Evolutionary conservation across 2,888 invertebrate species (phyloP).

Genomic region (Halictus ligatus): DNA sequence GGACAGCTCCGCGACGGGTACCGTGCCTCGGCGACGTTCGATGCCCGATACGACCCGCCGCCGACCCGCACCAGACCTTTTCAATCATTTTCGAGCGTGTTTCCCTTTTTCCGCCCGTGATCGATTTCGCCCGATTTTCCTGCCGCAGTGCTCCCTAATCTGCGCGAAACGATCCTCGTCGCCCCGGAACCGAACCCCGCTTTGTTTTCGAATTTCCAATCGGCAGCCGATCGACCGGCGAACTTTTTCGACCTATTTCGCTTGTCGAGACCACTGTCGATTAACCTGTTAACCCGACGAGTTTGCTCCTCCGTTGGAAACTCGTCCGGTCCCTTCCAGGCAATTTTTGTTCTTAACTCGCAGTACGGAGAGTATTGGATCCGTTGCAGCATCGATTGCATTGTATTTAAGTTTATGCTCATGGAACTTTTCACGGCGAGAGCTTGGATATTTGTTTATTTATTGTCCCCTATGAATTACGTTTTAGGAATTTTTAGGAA

Average conservation of each 20-base stretch:
- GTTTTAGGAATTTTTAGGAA: no score
- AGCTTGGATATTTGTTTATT: no score
- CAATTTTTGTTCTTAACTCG: no score
- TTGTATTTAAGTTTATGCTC: no score
- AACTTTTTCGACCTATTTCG: neutral
- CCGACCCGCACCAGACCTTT: neutral
- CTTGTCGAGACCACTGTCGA: neutral
- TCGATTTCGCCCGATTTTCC: conserved; percentile 58
- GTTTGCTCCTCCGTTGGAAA: neutral
- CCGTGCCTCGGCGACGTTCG: conserved; percentile 17
- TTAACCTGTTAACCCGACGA: neutral
- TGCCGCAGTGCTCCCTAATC: conserved; percentile 50
- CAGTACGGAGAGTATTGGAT: no score
- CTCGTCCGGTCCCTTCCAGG: no score
- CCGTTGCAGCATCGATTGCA: no score
- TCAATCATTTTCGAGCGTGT: conserved; percentile 3
- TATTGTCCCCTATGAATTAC: no score
- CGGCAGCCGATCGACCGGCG: neutral
- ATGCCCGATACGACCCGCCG: conserved; percentile 3
- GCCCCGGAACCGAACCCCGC: neutral
- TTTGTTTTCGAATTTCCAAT: conserved; percentile 2
- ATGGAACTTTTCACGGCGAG: no score
- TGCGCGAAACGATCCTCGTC: conserved; percentile 58
- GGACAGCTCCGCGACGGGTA: conserved; percentile 21
- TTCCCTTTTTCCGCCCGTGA: conserved; percentile 25